Percentiles rank a stretch among this genome's conserved stretches.
These are phyloP conservation scores for Caloenas nicobarica DNA, from an alignment of 2,113 vertebrate genomes.

Conservation along the genomic window DNA sequence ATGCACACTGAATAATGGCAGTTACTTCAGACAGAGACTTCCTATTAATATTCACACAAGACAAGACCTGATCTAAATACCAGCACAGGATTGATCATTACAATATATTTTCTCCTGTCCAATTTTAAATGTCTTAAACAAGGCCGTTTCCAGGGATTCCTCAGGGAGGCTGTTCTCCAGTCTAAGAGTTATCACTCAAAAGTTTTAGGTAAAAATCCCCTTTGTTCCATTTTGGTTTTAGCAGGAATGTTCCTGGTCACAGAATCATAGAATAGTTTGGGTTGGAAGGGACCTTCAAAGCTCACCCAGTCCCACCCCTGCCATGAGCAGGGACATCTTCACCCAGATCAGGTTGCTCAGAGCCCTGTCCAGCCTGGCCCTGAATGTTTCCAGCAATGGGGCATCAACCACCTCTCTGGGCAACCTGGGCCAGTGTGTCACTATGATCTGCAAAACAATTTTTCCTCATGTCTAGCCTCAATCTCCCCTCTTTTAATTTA, in stretches of 20 bases:
- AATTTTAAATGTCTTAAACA: conserved; percentile 28
- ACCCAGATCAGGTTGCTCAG: no score
- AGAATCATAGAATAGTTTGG: no score
- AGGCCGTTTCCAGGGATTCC: background rate
- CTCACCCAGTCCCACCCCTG: no score
- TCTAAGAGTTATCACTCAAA: background rate
- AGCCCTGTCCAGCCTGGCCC: no score
- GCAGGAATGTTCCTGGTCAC: background rate
- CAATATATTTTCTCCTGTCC: conserved; percentile 29
- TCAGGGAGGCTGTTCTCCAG: background rate
- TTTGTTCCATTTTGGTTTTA: background rate
- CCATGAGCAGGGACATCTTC: no score
- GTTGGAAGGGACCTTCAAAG: no score
- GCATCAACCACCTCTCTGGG: no score
- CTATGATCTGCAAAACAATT: no score
- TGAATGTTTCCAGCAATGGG: no score
- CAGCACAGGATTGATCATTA: conserved; percentile 39
- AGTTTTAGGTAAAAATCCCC: background rate
- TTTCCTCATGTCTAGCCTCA: no score
- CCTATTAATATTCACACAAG: conserved; percentile 44
- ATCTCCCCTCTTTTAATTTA: no score
- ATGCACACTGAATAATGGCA: background rate
- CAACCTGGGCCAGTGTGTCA: no score
- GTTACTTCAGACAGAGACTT: conserved; percentile 17
- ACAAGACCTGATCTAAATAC: conserved; percentile 50